These are phyloP conservation scores for Copidosoma aretas DNA, from an alignment of 2,888 invertebrate genomes.

Conservation along the genomic window DNA sequence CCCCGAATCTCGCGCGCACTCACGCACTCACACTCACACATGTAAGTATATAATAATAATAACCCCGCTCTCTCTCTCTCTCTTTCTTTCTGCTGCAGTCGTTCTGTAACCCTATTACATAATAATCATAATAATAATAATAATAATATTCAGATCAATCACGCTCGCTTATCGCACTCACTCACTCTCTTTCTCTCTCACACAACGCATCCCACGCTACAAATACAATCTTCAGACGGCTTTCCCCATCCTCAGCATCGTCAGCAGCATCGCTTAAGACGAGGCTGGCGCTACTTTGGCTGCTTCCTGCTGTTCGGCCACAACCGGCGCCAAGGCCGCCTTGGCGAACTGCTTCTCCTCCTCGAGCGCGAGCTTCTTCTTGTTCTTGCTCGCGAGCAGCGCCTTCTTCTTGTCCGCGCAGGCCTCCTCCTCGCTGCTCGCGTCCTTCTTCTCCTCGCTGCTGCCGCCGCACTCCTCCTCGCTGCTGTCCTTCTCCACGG, in stretches of 20 bases:
- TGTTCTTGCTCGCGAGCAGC: no score
- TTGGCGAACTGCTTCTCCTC: slow-evolving; percentile 43
- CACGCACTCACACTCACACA: no score
- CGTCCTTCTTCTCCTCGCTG: slow-evolving; percentile 40
- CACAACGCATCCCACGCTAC: not conserved
- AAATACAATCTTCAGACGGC: not conserved
- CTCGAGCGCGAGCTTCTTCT: slow-evolving; percentile 37
- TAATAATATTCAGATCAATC: no score
- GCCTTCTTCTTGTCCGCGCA: slow-evolving; percentile 35
- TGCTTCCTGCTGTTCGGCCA: slow-evolving; percentile 28
- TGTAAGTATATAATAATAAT: slow-evolving; percentile 34
- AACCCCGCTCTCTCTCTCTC: slow-evolving; percentile 36
- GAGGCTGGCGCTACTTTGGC: slow-evolving; percentile 41
- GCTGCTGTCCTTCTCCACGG: slow-evolving; percentile 30
- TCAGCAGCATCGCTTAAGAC: slow-evolving; percentile 46
- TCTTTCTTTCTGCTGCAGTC: no score
- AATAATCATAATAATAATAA: no score
- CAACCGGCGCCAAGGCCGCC: slow-evolving; percentile 31
- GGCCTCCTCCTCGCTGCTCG: slow-evolving; percentile 31
- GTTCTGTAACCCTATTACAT: no score
- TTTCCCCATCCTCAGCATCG: not conserved
- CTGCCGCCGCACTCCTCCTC: slow-evolving; percentile 38
- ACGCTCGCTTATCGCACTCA: slow-evolving; percentile 22
- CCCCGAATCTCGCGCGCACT: no score
- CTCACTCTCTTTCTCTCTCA: slow-evolving; percentile 38